Evolutionary conservation across 2,113 vertebrate species (phyloP).

Genomic region (Pelmatolapia mariae): DNA sequence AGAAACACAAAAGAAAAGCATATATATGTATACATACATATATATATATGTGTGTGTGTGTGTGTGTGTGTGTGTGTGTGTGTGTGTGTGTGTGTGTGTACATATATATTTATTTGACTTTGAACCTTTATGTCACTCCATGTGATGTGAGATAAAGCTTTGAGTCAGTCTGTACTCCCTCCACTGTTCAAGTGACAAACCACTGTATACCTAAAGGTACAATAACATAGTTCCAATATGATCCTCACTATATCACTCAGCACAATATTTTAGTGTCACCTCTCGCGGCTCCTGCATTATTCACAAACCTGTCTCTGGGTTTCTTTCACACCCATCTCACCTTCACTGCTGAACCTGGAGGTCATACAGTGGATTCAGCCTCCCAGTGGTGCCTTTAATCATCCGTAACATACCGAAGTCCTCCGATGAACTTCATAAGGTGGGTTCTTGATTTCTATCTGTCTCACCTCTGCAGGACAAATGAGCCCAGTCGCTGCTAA

Average conservation of each 20-base stretch:
- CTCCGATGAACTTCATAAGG: neutral
- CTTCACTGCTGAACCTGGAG: neutral
- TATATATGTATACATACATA: neutral
- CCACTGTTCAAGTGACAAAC: neutral
- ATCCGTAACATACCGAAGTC: neutral
- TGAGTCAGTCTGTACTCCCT: neutral
- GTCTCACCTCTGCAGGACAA: neutral
- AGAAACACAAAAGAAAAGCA: neutral
- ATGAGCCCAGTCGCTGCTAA: neutral
- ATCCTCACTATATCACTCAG: neutral
- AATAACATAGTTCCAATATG: neutral
- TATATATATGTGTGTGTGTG: fast-evolving
- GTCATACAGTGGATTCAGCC: neutral
- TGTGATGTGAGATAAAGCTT: neutral
- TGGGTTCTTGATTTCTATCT: neutral
- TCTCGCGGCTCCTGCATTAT: neutral
- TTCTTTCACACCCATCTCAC: neutral
- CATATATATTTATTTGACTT: neutral
- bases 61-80: fast-evolving
- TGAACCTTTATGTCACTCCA: neutral
- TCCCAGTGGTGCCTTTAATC: neutral
- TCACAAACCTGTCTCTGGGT: neutral
- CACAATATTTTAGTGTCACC: neutral
- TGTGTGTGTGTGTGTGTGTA: fast-evolving
- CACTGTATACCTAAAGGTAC: neutral